Percentiles rank a stretch among this genome's conserved stretches.
phyloP scores from a whole-genome alignment of 2,888 invertebrate species.

The Priocnemis perturbator region DNA sequence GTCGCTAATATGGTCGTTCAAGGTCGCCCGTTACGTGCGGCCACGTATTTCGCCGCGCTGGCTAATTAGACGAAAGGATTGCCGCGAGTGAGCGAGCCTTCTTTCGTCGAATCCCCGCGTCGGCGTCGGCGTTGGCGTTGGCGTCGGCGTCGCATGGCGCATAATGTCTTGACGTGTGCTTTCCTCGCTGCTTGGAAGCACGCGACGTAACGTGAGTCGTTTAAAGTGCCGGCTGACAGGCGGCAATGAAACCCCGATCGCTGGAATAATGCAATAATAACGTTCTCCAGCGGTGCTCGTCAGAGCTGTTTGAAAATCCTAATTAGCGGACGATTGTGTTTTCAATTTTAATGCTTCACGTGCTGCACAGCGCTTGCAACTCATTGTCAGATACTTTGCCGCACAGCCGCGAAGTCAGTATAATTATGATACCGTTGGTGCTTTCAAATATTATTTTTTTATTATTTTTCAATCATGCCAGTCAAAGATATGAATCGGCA shows the following conservation, averaged over 20 bases:
- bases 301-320: not conserved
- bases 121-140: no score
- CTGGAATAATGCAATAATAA: conserved; percentile 12
- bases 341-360: no score
- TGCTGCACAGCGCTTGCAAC: no score
- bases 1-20: conserved; percentile 25
- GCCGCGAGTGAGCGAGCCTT: not conserved
- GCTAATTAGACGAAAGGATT: conserved; percentile 38
- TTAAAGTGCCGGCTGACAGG: conserved; percentile 22
- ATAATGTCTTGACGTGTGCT: conserved; percentile 26
- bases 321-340: no score
- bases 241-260: conserved; percentile 27
- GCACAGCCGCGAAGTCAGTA: no score
- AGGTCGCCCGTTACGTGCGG: conserved; percentile 32
- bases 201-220: conserved; percentile 33
- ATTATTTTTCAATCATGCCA: no score
- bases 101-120: no score
- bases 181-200: conserved; percentile 19
- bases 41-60: conserved; percentile 30
- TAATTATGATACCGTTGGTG: no score
- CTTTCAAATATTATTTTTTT: no score
- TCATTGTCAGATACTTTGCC: no score
- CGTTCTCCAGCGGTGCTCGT: conserved; percentile 4
- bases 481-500: no score
- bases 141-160: not conserved